phyloP scores from a whole-genome alignment of 2,797 vertebrate species.

The Vipera latastei region DNA sequence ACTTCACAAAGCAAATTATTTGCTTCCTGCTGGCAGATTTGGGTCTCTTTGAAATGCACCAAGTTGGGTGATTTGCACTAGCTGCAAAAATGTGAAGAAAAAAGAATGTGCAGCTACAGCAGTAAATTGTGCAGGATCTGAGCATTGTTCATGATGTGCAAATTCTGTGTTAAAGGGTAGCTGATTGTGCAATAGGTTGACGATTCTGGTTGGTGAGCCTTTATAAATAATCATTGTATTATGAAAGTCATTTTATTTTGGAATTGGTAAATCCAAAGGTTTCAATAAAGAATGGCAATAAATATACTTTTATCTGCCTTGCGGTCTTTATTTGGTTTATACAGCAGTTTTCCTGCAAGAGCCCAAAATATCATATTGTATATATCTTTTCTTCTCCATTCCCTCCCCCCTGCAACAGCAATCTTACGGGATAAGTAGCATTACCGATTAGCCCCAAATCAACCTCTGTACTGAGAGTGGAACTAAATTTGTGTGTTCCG shows the following conservation, averaged over 20 bases:
- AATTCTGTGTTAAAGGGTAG: not conserved
- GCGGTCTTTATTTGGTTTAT: not conserved
- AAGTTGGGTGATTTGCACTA: not conserved
- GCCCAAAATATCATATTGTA: not conserved
- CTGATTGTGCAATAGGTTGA: not conserved
- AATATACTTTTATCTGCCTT: not conserved
- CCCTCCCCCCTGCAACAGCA: not conserved
- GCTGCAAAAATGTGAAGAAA: not conserved
- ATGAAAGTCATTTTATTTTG: not conserved
- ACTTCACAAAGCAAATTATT: not conserved
- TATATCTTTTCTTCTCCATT: not conserved
- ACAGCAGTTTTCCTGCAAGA: not conserved
- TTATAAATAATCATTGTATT: not conserved
- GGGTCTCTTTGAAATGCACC: not conserved
- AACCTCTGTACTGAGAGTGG: not conserved
- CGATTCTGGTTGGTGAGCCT: not conserved
- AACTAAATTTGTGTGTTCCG: not conserved
- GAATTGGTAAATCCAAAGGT: not conserved
- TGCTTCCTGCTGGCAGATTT: not conserved
- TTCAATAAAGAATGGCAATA: not conserved
- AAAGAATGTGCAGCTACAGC: not conserved
- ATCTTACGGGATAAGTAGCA: not conserved
- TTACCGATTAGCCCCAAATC: not conserved
- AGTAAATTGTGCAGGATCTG: not conserved
- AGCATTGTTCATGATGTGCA: not conserved